A percentile compares a stretch with the other conserved stretches of the same genome.
These are phyloP conservation scores for Myotis lucifugus DNA, from an alignment of 2,113 vertebrate genomes.

Conservation along the genomic window DNA sequence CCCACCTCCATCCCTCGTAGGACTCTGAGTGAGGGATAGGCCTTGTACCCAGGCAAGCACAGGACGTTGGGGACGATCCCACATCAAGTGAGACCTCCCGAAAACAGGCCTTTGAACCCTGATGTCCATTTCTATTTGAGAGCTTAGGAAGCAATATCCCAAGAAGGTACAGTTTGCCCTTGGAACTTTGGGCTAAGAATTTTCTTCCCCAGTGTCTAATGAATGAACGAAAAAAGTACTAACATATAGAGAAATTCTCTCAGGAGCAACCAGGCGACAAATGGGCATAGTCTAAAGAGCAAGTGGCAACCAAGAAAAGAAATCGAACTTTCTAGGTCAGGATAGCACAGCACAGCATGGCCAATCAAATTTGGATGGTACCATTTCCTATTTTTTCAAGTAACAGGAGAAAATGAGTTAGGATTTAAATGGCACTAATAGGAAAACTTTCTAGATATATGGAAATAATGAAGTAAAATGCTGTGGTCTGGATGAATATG, in stretches of 20 bases:
- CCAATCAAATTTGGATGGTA: neutral
- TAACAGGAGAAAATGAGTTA: neutral
- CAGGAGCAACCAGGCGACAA: neutral
- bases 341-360: neutral
- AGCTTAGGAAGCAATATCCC: neutral
- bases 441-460: neutral
- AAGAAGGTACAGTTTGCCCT: neutral
- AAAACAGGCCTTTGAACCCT: neutral
- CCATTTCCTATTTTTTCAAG: slow-evolving; percentile 25
- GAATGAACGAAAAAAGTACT: neutral
- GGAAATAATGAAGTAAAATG: slow-evolving; percentile 16
- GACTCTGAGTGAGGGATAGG: neutral
- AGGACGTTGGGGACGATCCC: neutral
- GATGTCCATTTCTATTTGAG: neutral
- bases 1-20: neutral
- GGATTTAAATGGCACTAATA: neutral
- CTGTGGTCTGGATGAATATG: neutral
- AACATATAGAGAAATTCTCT: neutral
- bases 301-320: neutral
- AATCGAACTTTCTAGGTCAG: neutral
- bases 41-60: neutral
- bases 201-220: neutral
- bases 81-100: neutral
- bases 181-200: slow-evolving; percentile 2
- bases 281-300: neutral